Evolutionary conservation across 1,140 invertebrate genomes (phyloP).

Genomic region (Papilio polyxenes): DNA sequence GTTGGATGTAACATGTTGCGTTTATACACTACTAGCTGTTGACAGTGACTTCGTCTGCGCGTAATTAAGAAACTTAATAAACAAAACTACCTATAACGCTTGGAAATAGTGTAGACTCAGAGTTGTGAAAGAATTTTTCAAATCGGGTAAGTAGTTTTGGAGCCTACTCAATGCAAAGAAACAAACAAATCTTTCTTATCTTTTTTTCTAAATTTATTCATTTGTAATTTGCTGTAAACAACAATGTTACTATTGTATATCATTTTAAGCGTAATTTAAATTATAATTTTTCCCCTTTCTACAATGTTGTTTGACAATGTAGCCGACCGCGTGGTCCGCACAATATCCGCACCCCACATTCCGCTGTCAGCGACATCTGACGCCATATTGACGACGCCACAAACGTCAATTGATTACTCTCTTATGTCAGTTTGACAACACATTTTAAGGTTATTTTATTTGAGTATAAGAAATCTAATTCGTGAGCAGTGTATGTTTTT

Average conservation of each 20-base stretch:
- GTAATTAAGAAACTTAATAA: no score
- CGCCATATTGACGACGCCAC: conserved; percentile 33
- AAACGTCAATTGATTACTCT: conserved; percentile 26
- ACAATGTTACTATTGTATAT: background rate
- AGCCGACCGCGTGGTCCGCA: background rate
- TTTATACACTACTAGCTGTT: background rate
- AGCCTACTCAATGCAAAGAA: no score
- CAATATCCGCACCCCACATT: conserved; percentile 4
- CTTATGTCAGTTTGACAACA: conserved; percentile 22
- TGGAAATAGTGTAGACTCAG: no score
- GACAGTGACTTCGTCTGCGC: no score
- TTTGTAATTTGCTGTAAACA: background rate
- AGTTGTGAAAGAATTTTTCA: no score
- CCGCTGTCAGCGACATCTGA: conserved; percentile 27
- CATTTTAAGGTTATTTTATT: background rate
- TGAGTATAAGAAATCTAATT: background rate
- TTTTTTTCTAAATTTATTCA: no score
- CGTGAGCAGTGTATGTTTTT: background rate
- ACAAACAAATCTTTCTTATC: no score
- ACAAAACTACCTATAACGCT: no score
- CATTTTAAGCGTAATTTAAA: background rate
- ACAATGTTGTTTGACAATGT: background rate
- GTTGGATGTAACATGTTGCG: background rate
- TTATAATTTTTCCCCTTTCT: background rate
- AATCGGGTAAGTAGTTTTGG: no score